Base-by-base conservation (phyloP, 30 jellyfish, hydroid and myxozoan genomes). In the Hydractinia symbiolongicarpus region DNA sequence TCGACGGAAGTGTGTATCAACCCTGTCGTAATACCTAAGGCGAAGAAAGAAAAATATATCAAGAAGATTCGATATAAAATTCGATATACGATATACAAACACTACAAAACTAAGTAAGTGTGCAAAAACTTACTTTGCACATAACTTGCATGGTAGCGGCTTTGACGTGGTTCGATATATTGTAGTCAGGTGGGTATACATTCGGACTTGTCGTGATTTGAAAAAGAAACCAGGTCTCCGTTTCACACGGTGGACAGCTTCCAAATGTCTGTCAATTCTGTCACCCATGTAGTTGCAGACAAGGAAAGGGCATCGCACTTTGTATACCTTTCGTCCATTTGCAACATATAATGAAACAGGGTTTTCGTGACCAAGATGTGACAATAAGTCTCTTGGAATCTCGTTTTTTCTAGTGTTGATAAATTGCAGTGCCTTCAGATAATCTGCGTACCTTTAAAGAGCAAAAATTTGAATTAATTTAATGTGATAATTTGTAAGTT, bases 231-330 rank as follows among this genome's bases (percentile, higher is more conserved):
- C 69, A 58, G 3, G 69, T 58, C 69, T 58, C 19, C 15, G 19
- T 58, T 58, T 58, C 69, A 58, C 69, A 13, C 17, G 19, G 69
- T 58, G 69, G 19, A 58, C 19, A 11, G 69, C 69, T 16, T 58
- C 69, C 19, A 58, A 58, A 58, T 58, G 69, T 58, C 69, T 58
- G 19, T 58, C 69, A 58, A 58, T 16, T 58, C 69, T 58, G 69
- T 58, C 69, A 58, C 69, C 69, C 69, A 58, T 16, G 19, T 58
- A 58, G 15, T 16, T 11, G 69, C 69, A 58, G 15, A 11, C 69
- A 58, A 58, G 69, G 69, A 16, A 58, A 58, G 69, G 69, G 19
- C 69, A 58, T 58, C 69, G 69, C 69, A 58, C 69, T 58, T 58
- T 58, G 69, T 58, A 58, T 16, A 58, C 69, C 69, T 58, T 58